Evolutionary conservation across 2,113 vertebrate genomes (phyloP).

Genomic region (Brienomyrus brachyistius): DNA sequence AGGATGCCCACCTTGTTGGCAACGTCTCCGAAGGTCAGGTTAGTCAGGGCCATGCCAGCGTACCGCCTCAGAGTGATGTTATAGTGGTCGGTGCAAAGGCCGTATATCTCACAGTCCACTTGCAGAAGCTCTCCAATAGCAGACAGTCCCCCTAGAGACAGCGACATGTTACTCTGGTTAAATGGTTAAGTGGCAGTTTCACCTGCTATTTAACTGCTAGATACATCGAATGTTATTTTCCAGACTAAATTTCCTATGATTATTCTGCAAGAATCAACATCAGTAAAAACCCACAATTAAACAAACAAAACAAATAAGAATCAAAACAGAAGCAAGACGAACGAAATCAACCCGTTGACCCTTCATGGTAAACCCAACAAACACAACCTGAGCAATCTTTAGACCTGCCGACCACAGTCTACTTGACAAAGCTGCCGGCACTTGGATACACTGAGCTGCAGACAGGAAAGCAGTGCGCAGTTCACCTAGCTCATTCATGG

Average conservation of each 20-base stretch:
- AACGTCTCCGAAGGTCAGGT: conserved; percentile 95
- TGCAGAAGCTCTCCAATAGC: conserved; percentile 94
- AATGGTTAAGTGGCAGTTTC: background rate
- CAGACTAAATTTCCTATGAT: background rate
- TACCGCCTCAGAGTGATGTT: conserved; percentile 89
- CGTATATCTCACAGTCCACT: conserved; percentile 97
- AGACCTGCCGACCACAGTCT: background rate
- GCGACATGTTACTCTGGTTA: background rate
- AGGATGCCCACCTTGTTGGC: conserved; percentile 81
- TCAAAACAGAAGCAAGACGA: background rate
- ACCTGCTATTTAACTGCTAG: background rate
- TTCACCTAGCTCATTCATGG: conserved; percentile 98
- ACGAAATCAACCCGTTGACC: background rate
- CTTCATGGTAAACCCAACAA: background rate
- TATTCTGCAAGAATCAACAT: background rate
- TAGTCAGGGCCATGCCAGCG: conserved; percentile 94
- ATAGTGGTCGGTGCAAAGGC: conserved; percentile 90
- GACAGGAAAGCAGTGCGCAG: background rate
- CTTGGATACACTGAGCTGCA: background rate
- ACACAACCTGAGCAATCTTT: background rate
- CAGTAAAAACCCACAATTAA: background rate
- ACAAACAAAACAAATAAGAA: background rate
- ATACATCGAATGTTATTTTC: background rate
- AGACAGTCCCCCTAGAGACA: conserved; percentile 81
- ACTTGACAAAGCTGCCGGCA: background rate